A percentile compares a stretch with the other conserved stretches of the same genome.
These are phyloP conservation scores for Nettapus auritus DNA, from an alignment of 2,113 vertebrate species.

Conservation along the genomic window DNA sequence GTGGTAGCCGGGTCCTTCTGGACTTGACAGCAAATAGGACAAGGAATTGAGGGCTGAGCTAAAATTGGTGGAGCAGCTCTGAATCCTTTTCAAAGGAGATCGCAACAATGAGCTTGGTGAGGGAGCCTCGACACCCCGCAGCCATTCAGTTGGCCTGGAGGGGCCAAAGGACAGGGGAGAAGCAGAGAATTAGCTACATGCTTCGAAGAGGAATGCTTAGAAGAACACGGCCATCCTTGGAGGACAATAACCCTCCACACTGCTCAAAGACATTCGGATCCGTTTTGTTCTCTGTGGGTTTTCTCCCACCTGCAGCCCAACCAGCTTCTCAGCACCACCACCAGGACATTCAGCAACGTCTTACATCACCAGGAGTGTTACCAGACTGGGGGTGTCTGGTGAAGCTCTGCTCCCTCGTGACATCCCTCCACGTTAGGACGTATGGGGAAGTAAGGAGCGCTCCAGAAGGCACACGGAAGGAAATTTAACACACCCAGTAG, in stretches of 20 bases:
- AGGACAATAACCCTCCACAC: not conserved
- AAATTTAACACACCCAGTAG: not conserved
- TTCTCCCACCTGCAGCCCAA: not conserved
- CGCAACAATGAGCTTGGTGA: not conserved
- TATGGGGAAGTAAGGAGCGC: not conserved
- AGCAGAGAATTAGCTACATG: not conserved
- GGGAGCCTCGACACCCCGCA: not conserved
- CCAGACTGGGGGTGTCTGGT: no score
- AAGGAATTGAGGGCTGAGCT: not conserved
- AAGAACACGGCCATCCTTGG: not conserved
- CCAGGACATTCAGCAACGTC: not conserved
- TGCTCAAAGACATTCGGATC: not conserved
- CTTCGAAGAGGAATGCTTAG: not conserved
- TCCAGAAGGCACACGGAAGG: not conserved
- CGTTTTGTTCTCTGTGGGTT: not conserved
- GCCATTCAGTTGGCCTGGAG: not conserved
- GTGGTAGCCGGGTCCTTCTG: not conserved
- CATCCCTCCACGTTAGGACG: not conserved
- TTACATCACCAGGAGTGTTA: rapidly evolving
- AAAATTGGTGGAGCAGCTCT: not conserved
- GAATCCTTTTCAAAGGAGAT: not conserved
- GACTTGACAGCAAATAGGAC: not conserved
- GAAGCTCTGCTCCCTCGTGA: not conserved
- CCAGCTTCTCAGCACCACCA: not conserved
- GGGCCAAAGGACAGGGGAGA: not conserved